Conservation (phyloP, 2,888 invertebrate genomes). For the Zeuzera pyrina region DNA sequence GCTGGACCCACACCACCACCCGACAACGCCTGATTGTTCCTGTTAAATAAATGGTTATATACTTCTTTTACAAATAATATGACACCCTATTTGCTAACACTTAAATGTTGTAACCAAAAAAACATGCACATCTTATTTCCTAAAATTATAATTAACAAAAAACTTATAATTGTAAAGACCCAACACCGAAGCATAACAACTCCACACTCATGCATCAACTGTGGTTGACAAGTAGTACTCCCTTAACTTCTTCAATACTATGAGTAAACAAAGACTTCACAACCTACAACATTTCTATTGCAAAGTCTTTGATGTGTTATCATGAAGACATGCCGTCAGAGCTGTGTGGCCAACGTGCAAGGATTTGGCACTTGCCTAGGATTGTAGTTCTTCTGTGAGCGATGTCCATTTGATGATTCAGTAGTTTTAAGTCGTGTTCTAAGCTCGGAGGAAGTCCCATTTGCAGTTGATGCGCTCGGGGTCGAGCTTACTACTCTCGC, state of each 20-base stretch:
- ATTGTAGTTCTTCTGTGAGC: conserved; percentile 50
- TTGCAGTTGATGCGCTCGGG: conserved; percentile 51
- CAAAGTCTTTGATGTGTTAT: conserved; percentile 1
- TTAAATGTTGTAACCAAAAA: no score
- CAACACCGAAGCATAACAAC: conserved; percentile 31
- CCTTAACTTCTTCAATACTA: no score
- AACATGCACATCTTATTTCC: no score
- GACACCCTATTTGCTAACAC: no score
- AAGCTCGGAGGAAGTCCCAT: conserved; percentile 61
- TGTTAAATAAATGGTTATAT: conserved; percentile 24
- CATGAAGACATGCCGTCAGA: conserved; percentile 64
- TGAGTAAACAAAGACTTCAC: no score
- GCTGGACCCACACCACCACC: conserved; percentile 47
- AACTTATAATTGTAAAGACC: conserved; percentile 16
- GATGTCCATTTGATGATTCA: conserved; percentile 46
- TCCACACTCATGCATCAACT: conserved; percentile 25
- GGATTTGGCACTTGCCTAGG: conserved; percentile 61
- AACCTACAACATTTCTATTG: no score
- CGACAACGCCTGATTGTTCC: conserved; percentile 58
- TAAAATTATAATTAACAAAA: no score
- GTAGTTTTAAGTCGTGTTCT: conserved; percentile 55
- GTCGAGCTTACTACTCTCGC: conserved; percentile 64
- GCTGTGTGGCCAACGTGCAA: conserved; percentile 79
- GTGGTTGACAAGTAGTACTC: conserved; percentile 8
- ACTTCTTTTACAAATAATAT: no score